Evolutionary conservation across 2,888 invertebrate species (phyloP), one percentile per base, ranked within the genome.

Genomic region (Xanthorhoe designata): DNA sequence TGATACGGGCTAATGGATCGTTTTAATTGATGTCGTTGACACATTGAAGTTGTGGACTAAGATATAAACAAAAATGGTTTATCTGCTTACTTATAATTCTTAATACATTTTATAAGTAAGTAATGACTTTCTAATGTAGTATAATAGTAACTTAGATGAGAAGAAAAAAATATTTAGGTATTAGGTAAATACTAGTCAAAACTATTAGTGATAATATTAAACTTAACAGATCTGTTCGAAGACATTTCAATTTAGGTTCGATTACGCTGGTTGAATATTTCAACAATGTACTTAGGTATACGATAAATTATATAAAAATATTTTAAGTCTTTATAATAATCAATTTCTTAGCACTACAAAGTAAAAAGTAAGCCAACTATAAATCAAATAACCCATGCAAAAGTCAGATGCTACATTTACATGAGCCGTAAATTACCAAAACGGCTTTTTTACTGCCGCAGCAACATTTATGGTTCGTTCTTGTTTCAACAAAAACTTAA

Each of bases 401-500:
- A 84, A 84, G 78, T 83, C 81, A 77, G 83, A 86, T 87, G 84
- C 83, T 78, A 76, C 84, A 81, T 89, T 88, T 84, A 90, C 86
- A 89, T 86, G 82, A 75, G 79, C 85, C 75, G 89, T 92, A 92
- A 92, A 92, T 92, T 91, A 89, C 78, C 77, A 78, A 89, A 90
- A 92, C 87, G 89, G 86, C 88, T 80, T 86, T 91, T 92, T 92
- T 92, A 92, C 86, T 80, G 83, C 88, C 84, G 81, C 82, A 89
- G 87, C 87, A 90, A 90, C 88, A 86, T 91, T 92, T 89, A 92
- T 85, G 87, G 83, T 80, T 81, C 80, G 85, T 85, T 86, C 85
- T 89, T 89, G 88, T 88, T 90, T 88, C 86, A 87, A 90, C 88
- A 89, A 89, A 91, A 91, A 88, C 84, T 87, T 87, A 82, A 87